These are phyloP conservation scores for Ophion obscuratus DNA, from an alignment of 2,888 invertebrate genomes.

Conservation along the genomic window DNA sequence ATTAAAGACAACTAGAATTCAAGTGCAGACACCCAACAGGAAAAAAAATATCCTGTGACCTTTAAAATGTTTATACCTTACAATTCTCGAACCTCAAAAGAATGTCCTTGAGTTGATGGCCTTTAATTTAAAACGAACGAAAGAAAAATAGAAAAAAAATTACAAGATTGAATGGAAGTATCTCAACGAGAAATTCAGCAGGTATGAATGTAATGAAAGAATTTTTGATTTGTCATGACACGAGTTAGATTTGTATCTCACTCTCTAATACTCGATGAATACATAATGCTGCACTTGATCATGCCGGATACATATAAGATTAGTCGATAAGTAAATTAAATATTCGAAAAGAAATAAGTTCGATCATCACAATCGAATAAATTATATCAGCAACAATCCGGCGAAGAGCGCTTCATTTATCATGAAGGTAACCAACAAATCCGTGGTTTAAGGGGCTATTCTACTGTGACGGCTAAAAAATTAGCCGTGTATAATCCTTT, in stretches of 20 bases:
- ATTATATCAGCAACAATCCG: background rate
- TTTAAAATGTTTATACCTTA: background rate
- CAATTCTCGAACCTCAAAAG: background rate
- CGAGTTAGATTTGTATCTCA: too few species aligned
- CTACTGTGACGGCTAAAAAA: too few species aligned
- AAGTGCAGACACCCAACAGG: background rate
- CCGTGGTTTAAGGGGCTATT: background rate
- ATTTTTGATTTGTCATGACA: background rate
- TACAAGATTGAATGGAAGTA: background rate
- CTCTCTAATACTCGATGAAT: background rate
- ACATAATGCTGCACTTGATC: background rate
- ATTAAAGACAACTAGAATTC: background rate
- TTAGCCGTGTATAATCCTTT: too few species aligned
- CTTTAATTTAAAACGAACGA: background rate
- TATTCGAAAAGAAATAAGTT: background rate
- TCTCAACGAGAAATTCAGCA: background rate
- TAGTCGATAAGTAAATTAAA: background rate
- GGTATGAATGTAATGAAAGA: background rate
- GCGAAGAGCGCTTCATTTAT: background rate
- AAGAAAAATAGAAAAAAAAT: background rate
- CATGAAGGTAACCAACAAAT: background rate
- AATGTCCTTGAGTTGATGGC: background rate
- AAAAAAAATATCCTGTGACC: conserved; percentile 11
- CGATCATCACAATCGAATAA: background rate
- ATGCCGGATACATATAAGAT: background rate